phyloP scores from a whole-genome alignment of 2,888 invertebrate species.

The Drosophila neotestacea region DNA sequence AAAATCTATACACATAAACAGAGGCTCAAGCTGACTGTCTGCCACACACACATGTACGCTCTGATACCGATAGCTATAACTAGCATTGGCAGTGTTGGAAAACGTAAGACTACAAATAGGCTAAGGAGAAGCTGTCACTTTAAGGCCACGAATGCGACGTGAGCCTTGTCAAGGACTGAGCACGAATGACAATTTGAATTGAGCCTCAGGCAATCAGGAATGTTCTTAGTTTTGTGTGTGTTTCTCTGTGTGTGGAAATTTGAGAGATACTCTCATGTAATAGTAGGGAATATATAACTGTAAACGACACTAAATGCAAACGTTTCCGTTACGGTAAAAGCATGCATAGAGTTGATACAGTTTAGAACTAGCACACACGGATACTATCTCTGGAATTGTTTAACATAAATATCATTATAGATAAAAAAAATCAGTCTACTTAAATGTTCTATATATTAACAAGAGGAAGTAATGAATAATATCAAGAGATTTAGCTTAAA shows the following conservation, averaged over 20 bases:
- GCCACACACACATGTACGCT: constrained; percentile 1
- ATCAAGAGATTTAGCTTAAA: too few species aligned
- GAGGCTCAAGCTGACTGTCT: constrained; percentile 32
- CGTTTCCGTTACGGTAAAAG: constrained; percentile 19
- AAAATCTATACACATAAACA: constrained; percentile 64
- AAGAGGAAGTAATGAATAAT: too few species aligned
- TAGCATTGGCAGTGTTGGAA: constrained; percentile 61
- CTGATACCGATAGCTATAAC: constrained; percentile 51
- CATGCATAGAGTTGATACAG: constrained; percentile 24
- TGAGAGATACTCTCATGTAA: constrained; percentile 4
- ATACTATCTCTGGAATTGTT: constrained; percentile 5
- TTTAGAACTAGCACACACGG: constrained; percentile 21
- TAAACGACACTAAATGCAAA: constrained; percentile 51
- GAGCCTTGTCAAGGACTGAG: constrained; percentile 44
- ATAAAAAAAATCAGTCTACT: too few species aligned
- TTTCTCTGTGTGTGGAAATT: neutral
- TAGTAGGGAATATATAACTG: constrained; percentile 18
- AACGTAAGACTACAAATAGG: constrained; percentile 50
- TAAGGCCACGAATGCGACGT: constrained; percentile 49
- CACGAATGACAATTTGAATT: constrained; percentile 52
- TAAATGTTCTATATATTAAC: too few species aligned
- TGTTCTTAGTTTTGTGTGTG: constrained; percentile 4
- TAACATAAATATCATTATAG: neutral
- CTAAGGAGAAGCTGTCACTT: constrained; percentile 42
- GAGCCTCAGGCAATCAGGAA: constrained; percentile 51